Evolutionary conservation across 2,113 vertebrate species (phyloP), one percentile per base, ranked within the genome.

Genomic region (Ciconia boyciana): DNA sequence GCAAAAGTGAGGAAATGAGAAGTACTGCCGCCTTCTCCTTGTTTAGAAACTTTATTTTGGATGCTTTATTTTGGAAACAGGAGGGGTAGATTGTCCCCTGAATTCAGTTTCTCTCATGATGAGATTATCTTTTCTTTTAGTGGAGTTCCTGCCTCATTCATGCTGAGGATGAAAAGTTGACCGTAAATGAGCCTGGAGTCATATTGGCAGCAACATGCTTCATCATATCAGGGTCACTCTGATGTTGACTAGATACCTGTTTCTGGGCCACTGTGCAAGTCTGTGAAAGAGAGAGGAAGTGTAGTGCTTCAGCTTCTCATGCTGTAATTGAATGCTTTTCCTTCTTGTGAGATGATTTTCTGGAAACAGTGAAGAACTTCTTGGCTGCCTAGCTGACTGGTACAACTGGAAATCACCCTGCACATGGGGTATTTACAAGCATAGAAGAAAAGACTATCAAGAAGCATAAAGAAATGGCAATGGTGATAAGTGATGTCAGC

Each of bases 191-290:
- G 31, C 34, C 49, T 70, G 17, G 16, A 78, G 44, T 34, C 22
- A 39, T 55, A 0, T 3, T 80, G 55, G 28, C 49, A 66, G 34
- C 36, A 81, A 16, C 9, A 8, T 25, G 7, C 22, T 85, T 54
- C 19, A 17, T 51, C 0, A 0, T 82, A 13, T 77, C 9, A 3
- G 24, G 21, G 54, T 41, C 15, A 20, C 29, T 82, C 34, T 68
- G 64, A 7, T 16, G 39, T 5, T 76, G 64, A 34, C 19, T 26
- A 15, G 34, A 7, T 55, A 66, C 21, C 16, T 61, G 57, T 43
- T 78, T 60, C 22, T 60, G 64, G 39, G 64, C 32, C 29, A 1
- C 41, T 66, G 16, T 46, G 61, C 16, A 41, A 58, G 26, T 25
- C 25, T 88, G 46, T 43, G 31, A 7, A 39, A 44, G 32, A 87